Conservation (phyloP, 2,797 vertebrate genomes). For the Syndactyla subalaris region DNA sequence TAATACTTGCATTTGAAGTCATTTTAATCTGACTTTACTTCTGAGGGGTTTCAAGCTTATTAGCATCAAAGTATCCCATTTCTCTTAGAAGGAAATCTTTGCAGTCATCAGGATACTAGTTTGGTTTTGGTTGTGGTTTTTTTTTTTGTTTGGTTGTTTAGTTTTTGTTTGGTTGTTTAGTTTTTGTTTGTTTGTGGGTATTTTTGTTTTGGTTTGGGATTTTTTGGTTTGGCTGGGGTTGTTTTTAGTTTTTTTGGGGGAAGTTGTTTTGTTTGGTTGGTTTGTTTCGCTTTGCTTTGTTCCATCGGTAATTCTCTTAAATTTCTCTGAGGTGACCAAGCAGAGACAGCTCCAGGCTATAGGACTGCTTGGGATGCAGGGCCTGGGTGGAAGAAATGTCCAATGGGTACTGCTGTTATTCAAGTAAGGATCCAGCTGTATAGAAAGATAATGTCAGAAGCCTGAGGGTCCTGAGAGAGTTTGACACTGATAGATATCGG, state of each 20-base stretch:
- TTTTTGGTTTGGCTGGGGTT: background rate
- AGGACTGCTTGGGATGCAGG: background rate
- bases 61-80: background rate
- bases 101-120: background rate
- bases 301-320: background rate
- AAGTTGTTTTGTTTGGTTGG: background rate
- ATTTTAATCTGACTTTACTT: background rate
- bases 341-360: background rate
- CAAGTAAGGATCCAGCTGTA: background rate
- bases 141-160: background rate
- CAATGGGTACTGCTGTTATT: background rate
- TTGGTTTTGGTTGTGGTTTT: background rate
- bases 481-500: background rate
- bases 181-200: background rate
- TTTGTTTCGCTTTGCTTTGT: background rate
- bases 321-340: background rate
- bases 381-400: background rate
- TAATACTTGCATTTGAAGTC: background rate
- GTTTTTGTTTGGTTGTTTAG: accelerated
- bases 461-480: background rate
- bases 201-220: background rate
- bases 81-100: background rate
- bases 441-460: background rate
- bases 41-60: background rate
- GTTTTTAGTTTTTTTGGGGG: background rate